These are phyloP conservation scores for Harpegnathos saltator DNA, from an alignment of 1,140 invertebrate genomes.

Conservation along the genomic window DNA sequence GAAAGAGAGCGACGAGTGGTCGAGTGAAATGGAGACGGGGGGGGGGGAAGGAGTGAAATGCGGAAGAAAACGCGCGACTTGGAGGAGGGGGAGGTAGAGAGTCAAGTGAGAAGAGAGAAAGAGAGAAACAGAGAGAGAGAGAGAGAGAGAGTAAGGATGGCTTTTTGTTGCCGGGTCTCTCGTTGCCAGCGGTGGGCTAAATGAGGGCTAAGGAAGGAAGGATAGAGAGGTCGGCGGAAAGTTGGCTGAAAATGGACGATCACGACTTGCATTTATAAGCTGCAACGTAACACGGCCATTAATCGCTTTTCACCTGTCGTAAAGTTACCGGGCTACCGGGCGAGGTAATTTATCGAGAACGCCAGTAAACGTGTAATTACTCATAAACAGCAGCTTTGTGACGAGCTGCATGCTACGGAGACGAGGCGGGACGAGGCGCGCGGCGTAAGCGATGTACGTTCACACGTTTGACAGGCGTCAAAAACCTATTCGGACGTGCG, in stretches of 20 bases:
- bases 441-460: neutral
- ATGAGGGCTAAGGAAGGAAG: neutral
- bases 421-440: conserved; percentile 1
- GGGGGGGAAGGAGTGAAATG: neutral
- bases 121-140: no score
- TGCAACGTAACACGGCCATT: conserved; percentile 69
- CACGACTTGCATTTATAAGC: conserved; percentile 64
- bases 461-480: conserved; percentile 55
- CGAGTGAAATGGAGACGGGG: neutral
- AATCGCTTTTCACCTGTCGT: conserved; percentile 74
- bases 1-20: neutral
- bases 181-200: conserved; percentile 13
- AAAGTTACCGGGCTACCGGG: conserved; percentile 64
- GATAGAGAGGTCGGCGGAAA: conserved; percentile 19
- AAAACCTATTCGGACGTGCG: conserved; percentile 54
- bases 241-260: conserved; percentile 65
- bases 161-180: conserved; percentile 54
- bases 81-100: neutral
- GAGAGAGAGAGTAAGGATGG: neutral
- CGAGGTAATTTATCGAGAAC: conserved; percentile 69
- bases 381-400: conserved; percentile 71
- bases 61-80: neutral
- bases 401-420: conserved; percentile 39
- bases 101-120: no score
- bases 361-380: conserved; percentile 72